phyloP scores from a whole-genome alignment of 2,888 invertebrate genomes.

The Arctia plantaginis region DNA sequence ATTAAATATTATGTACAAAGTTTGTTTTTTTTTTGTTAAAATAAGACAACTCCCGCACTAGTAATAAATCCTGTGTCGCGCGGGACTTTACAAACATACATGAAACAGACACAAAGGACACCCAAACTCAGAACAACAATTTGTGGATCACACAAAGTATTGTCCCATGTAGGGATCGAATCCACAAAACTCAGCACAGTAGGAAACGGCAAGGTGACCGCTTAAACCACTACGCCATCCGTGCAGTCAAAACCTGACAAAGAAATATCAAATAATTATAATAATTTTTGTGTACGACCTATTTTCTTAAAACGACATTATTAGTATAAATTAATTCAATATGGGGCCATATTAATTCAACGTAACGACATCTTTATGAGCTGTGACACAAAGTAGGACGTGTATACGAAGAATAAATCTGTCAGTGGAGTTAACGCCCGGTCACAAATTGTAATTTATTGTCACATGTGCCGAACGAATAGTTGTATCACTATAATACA shows the following conservation, averaged over 20 bases:
- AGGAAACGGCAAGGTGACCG: too few relatives aligned
- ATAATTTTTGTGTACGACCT: slow-evolving; percentile 39
- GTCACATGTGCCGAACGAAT: slow-evolving; percentile 70
- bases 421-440: slow-evolving; percentile 76
- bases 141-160: too few relatives aligned
- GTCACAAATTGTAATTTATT: slow-evolving; percentile 82
- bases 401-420: slow-evolving; percentile 81
- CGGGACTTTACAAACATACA: too few relatives aligned
- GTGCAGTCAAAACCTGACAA: too few relatives aligned
- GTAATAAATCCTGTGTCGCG: too few relatives aligned
- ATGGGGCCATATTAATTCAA: slow-evolving; percentile 75
- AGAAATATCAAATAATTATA: slow-evolving; percentile 14
- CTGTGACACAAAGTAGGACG: slow-evolving; percentile 81
- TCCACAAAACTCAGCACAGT: too few relatives aligned
- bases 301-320: slow-evolving; percentile 61
- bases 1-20: neutral
- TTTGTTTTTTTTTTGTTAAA: too few relatives aligned
- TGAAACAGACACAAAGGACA: too few relatives aligned
- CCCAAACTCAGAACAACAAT: too few relatives aligned
- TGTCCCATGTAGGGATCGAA: too few relatives aligned
- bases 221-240: too few relatives aligned
- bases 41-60: too few relatives aligned
- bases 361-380: slow-evolving; percentile 82
- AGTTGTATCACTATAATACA: slow-evolving; percentile 54
- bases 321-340: slow-evolving; percentile 71